Evolutionary conservation across 2,113 vertebrate genomes (phyloP), one percentile per base, ranked within the genome.

Genomic region (Corythoichthys haematopterus): DNA sequence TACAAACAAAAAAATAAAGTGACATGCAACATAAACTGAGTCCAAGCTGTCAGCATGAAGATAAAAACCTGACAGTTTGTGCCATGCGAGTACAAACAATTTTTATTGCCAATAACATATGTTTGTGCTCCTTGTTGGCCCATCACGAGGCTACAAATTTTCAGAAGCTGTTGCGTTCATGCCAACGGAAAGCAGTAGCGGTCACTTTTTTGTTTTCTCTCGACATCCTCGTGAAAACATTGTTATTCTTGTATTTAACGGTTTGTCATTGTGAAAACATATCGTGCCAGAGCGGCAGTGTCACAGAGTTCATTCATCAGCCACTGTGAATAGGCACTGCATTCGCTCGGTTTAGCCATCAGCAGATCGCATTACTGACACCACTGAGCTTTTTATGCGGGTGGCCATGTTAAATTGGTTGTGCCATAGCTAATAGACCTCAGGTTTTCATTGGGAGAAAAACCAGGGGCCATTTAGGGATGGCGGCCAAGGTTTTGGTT

Each of bases 291-390:
- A 66, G 69, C 70, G 28, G 61, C 68, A 2, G 76, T 45, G 77
- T 79, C 74, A 71, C 9, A 1, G 63, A 53, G 76, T 76, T 76
- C 77, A 79, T 64, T 77, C 77, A 78, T 70, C 77, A 79, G 72
- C 69, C 52, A 8, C 62, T 63, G 36, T 83, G 85, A 84, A 80
- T 70, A 79, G 80, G 66, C n/a, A 66, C 71, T 65, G 60, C 76
- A 45, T 65, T 74, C 66, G 64, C 81, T 82, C 70, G 55, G 84
- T 83, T 79, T 74, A 80, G 72, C 69, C 79, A 82, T 84, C 69
- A 85, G 75, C 77, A 80, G 75, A 81, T 78, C 75, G 45, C 79
- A 72, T 84, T 87, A 87, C 84, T 69, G 75, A 86, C 80, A 80
- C 75, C 82, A 64, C 57, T 73, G 74, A 77, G 77, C 75, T 70